Evolutionary conservation across 2,888 invertebrate genomes (phyloP), one percentile per base, ranked within the genome.

Genomic region (Phrixothrix hirtus): DNA sequence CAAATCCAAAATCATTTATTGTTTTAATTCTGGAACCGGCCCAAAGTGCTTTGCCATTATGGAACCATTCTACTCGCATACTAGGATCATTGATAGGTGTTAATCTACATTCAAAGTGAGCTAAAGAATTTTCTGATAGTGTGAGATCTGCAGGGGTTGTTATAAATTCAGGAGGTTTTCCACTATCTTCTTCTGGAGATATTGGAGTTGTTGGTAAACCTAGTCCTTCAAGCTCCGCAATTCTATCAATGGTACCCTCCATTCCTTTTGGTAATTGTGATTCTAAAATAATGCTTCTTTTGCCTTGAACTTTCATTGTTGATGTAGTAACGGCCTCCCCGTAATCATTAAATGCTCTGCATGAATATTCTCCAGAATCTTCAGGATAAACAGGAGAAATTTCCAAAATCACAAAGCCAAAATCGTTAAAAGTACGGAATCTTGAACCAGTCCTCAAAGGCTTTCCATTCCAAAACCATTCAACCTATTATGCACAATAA

Each of bases 61-160:
- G 95, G 85, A 86, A 97, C 97, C 97, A 98, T 77, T 97, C 96
- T 7, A 95, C 93, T 62, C 91, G 82, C 89, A 95, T 91, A 69
- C 92, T 92, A 2, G 92, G 89, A 75, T 95, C 95, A 68, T 93
- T 93, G 10, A 94, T 84, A 11, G 95, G 95, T 59, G 87, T 85
- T 48, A 95, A 78, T 46, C 92, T 85, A 68, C 94, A 94, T 76
- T 96, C 95, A 67, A 95, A 95, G 77, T 95, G 93, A 36, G 95
- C 95, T 53, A 94, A 80, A 2, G 89, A 86, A 69, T 94, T 94
- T 78, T 96, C 95, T 5, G 84, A 81, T 31, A 95, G 78, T 12
- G 88, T 85, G 53, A 92, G 81, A 77, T 95, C 94, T 26, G 88
- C 84, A 6, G 93, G 93, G 29, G 89, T 88, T 0, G 93, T 93